Base-by-base conservation (phyloP, 2,888 invertebrate genomes). In the Isoperla grammatica region DNA sequence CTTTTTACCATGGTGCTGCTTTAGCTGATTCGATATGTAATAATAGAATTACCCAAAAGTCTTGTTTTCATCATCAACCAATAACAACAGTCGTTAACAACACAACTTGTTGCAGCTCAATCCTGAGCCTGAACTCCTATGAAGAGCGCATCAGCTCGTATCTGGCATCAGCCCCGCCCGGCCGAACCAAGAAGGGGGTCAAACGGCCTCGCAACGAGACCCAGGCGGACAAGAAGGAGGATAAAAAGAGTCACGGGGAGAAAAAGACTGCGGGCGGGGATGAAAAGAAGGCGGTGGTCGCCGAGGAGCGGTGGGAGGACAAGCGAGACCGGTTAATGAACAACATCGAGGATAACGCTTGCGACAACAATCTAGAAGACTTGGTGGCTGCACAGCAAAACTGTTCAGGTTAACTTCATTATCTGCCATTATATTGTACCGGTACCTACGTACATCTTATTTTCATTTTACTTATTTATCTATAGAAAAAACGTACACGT, bases 81-180 rank as follows among this genome's bases (percentile, higher is more conserved):
- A n/a, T n/a, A n/a, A n/a, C n/a, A n/a, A n/a, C n/a, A n/a, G n/a
- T n/a, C n/a, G n/a, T n/a, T n/a, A n/a, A n/a, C n/a, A n/a, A n/a
- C n/a, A n/a, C n/a, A n/a, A n/a, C n/a, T n/a, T n/a, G n/a, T n/a
- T n/a, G 29, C 29, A 29, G 86, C 68, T 84, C 87, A 68, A 88
- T 86, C 68, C 86, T 91, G 17, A 88, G 88, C 71, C 81, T 91
- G 66, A 82, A 83, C 56, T 85, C 88, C 0, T 89, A 90, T 67
- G 83, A 90, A 66, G 85, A 86, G 69, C 78, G 89, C 39, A 17
- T 56, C 35, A 23, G 54, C 54, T 37, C 53, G 40, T 17, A 62
- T 49, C 1, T 35, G 46, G 22, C 20, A 6, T 4, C 19, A n/a
- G 46, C n/a, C n/a, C 22, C 20, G 12, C 19, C 20, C n/a, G 46